These are phyloP conservation scores for Oryzias melastigma DNA, from an alignment of 2,113 vertebrate species.

Conservation along the genomic window DNA sequence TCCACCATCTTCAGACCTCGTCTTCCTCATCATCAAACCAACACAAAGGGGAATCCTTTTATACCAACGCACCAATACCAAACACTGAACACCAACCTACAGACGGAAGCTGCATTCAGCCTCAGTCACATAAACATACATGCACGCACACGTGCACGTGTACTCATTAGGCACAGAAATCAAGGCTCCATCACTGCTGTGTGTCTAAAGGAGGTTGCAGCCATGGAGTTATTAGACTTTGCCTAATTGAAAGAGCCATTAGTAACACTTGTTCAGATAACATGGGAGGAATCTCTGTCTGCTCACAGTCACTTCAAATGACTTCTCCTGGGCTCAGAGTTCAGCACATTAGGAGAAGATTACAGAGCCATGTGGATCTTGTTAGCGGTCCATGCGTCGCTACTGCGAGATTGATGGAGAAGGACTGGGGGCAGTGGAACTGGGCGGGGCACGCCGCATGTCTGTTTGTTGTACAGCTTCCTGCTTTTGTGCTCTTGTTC, in stretches of 20 bases:
- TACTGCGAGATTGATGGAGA: slow-evolving; percentile 65
- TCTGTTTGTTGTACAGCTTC: neutral
- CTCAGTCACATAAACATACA: slow-evolving; percentile 8
- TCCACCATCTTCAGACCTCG: neutral
- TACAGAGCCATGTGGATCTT: slow-evolving; percentile 64
- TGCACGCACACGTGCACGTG: slow-evolving; percentile 6
- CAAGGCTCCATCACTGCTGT: slow-evolving; percentile 50
- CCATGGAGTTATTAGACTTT: slow-evolving; percentile 86
- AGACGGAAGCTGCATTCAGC: slow-evolving; percentile 8
- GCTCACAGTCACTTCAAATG: slow-evolving; percentile 96
- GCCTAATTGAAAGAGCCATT: slow-evolving; percentile 96
- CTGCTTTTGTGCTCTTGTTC: neutral
- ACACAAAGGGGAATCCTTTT: neutral
- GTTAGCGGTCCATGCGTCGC: slow-evolving; percentile 56
- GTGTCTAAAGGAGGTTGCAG: slow-evolving; percentile 88
- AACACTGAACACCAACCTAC: slow-evolving; percentile 6
- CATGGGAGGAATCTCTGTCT: slow-evolving; percentile 90
- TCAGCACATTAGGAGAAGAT: slow-evolving; percentile 80
- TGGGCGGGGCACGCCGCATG: neutral
- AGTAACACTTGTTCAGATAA: slow-evolving; percentile 99
- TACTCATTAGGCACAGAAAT: slow-evolving; percentile 65
- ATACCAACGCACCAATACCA: neutral
- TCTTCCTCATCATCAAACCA: neutral
- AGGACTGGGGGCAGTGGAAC: slow-evolving; percentile 39
- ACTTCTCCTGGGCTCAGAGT: slow-evolving; percentile 92